Conservation (phyloP, 2,113 vertebrate genomes). For the Zootoca vivipara region DNA sequence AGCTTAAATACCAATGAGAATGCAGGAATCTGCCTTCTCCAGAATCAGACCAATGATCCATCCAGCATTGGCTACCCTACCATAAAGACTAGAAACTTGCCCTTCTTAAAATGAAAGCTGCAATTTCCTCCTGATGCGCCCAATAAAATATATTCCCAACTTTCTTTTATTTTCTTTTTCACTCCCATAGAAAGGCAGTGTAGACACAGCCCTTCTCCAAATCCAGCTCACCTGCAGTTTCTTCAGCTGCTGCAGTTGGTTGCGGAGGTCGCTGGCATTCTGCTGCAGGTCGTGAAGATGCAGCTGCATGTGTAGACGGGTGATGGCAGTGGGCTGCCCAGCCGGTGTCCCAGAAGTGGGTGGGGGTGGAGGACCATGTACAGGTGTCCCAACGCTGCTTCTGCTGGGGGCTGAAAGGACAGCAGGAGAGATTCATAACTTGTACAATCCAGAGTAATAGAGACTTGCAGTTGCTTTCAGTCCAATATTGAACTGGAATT, state of each 20-base stretch:
- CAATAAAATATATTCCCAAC: not conserved
- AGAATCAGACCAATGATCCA: not conserved
- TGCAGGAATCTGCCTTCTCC: not conserved
- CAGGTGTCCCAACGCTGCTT: conserved; percentile 73
- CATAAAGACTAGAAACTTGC: not conserved
- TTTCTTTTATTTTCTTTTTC: not conserved
- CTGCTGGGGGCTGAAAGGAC: conserved; percentile 51
- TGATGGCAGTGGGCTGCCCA: conserved; percentile 81
- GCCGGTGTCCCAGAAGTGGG: conserved; percentile 70
- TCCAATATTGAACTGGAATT: not conserved
- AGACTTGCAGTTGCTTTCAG: not conserved
- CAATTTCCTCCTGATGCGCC: not conserved
- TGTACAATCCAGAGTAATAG: not conserved
- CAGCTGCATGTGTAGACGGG: conserved; percentile 93
- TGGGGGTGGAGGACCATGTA: conserved; percentile 80
- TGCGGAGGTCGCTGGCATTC: conserved; percentile 91
- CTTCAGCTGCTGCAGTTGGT: conserved; percentile 90
- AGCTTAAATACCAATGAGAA: not conserved
- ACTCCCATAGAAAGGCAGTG: not conserved
- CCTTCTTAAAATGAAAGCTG: not conserved
- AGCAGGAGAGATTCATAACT: not conserved
- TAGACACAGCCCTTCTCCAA: not conserved
- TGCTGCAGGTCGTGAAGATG: conserved; percentile 94
- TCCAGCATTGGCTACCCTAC: not conserved
- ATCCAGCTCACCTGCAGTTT: conserved; percentile 86